Evolutionary conservation across 1,140 invertebrate species (phyloP).

Genomic region (Episyrphus balteatus): DNA sequence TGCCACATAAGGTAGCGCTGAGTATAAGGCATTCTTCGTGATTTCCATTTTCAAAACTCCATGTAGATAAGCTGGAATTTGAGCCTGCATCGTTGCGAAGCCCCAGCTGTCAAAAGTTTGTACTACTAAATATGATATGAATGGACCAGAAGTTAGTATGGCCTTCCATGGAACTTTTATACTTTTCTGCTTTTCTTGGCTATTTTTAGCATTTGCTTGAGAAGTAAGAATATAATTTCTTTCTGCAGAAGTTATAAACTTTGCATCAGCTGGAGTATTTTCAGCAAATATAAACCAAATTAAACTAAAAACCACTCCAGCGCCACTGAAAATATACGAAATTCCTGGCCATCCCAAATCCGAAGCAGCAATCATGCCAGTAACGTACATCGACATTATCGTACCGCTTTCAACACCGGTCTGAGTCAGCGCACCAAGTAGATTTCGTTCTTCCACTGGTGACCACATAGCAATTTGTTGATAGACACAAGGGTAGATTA

Average conservation of each 20-base stretch:
- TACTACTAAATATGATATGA: constrained; percentile 71
- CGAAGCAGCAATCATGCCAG: constrained; percentile 52
- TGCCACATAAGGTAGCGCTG: constrained; percentile 68
- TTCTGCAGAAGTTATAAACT: constrained; percentile 47
- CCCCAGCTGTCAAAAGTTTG: constrained; percentile 90
- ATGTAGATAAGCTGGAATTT: constrained; percentile 84
- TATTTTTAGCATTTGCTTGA: constrained; percentile 17
- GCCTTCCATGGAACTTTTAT: constrained; percentile 53
- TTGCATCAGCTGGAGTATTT: constrained; percentile 50
- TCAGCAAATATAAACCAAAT: constrained; percentile 52
- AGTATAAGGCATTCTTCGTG: constrained; percentile 56
- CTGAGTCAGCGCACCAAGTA: constrained; percentile 46
- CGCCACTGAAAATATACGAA: constrained; percentile 62
- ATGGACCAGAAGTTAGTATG: constrained; percentile 65
- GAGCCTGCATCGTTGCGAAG: constrained; percentile 83
- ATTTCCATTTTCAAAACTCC: constrained; percentile 70
- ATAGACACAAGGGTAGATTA: constrained; percentile 67
- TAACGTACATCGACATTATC: constrained; percentile 53
- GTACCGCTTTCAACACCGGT: constrained; percentile 59
- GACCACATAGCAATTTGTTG: constrained; percentile 71
- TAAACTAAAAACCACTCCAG: constrained; percentile 48
- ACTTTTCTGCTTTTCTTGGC: constrained; percentile 6
- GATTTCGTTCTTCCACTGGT: constrained; percentile 45
- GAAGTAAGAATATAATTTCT: constrained; percentile 50
- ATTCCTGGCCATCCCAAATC: constrained; percentile 61